Evolutionary conservation across 1,140 invertebrate genomes (phyloP).

Genomic region (Reticulitermes speratus): DNA sequence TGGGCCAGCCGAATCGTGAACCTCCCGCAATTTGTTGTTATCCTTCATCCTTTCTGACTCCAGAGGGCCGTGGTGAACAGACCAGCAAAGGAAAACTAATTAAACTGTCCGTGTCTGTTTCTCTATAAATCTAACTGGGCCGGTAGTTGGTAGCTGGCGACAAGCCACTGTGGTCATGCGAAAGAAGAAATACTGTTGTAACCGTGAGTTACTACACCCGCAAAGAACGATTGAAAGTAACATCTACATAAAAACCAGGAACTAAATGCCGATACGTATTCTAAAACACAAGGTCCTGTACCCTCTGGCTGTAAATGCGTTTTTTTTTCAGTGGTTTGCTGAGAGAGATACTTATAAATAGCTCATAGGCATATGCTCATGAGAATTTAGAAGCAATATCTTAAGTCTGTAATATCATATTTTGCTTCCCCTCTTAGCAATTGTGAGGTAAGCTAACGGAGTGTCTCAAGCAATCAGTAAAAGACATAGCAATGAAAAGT

Average conservation of each 20-base stretch:
- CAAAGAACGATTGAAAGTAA: neutral
- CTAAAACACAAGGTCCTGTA: neutral
- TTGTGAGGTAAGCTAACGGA: too few relatives aligned
- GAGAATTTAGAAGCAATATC: too few relatives aligned
- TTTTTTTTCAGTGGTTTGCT: neutral
- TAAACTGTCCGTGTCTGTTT: slow-evolving; percentile 11
- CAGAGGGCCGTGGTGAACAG: neutral
- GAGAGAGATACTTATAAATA: too few relatives aligned
- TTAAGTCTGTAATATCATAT: too few relatives aligned
- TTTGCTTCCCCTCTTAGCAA: too few relatives aligned
- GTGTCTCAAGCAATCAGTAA: too few relatives aligned
- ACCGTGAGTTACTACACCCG: neutral
- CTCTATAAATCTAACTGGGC: neutral
- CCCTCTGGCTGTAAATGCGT: neutral
- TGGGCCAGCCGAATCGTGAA: neutral
- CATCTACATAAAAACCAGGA: neutral
- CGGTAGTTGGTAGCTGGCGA: neutral
- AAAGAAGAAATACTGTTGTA: slow-evolving; percentile 1
- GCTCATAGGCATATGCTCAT: too few relatives aligned
- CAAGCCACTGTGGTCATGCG: slow-evolving; percentile 3
- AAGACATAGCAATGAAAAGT: too few relatives aligned
- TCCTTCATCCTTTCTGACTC: neutral
- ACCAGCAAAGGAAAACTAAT: slow-evolving; percentile 2
- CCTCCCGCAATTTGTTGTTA: neutral
- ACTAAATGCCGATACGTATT: neutral